Evolutionary conservation across 2,113 vertebrate genomes (phyloP).

Genomic region (Coracopsis vasa): DNA sequence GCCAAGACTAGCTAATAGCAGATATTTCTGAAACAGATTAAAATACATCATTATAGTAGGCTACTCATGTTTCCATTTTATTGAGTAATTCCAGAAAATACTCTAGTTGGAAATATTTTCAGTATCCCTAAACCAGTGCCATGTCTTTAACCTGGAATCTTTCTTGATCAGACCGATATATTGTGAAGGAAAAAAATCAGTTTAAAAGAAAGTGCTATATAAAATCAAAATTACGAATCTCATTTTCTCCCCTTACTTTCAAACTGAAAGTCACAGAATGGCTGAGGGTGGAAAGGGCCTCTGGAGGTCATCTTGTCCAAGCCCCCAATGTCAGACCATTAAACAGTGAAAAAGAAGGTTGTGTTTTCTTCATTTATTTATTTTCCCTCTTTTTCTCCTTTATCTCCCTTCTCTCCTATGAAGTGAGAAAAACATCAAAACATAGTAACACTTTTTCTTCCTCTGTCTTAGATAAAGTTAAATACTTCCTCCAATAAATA

Average conservation of each 20-base stretch:
- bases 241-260: background rate
- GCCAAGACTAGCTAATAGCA: background rate
- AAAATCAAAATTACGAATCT: background rate
- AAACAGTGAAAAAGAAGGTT: background rate
- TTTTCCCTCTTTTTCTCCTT: background rate
- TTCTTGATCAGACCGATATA: background rate
- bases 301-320: background rate
- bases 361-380: background rate
- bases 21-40: background rate
- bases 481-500: background rate
- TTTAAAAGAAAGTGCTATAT: background rate
- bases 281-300: rapidly evolving
- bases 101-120: background rate
- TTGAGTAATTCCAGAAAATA: background rate
- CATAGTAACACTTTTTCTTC: background rate
- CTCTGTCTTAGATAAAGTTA: background rate
- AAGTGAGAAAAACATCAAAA: background rate
- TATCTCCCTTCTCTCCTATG: background rate
- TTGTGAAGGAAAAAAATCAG: background rate
- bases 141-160: background rate
- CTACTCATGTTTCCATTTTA: background rate
- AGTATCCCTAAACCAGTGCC: background rate
- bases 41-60: background rate
- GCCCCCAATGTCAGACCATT: background rate
- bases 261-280: background rate